Conservation (phyloP, 2,888 invertebrate genomes). For the Lasiommata megera region DNA sequence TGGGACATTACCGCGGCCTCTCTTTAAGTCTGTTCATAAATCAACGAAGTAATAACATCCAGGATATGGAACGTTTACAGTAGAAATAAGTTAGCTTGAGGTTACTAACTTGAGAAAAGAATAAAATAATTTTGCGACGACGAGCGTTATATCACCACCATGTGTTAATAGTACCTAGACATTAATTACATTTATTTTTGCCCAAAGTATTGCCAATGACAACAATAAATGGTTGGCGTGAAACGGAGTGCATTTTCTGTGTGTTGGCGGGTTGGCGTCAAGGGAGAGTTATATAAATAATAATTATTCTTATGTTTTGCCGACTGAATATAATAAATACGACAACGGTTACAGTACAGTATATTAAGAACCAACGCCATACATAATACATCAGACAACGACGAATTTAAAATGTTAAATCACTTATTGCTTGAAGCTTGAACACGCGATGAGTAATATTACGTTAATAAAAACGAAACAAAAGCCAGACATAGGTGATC, state of each 20-base stretch:
- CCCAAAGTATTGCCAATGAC: slow-evolving; percentile 30
- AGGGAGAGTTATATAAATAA: slow-evolving; percentile 2
- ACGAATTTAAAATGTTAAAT: slow-evolving; percentile 10
- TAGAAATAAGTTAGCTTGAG: slow-evolving; percentile 5
- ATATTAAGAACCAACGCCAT: slow-evolving; percentile 7
- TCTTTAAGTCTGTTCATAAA: slow-evolving; percentile 14
- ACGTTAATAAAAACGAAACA: slow-evolving; percentile 17
- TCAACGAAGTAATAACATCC: slow-evolving; percentile 23
- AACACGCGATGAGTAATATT: slow-evolving; percentile 8
- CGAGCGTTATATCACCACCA: slow-evolving; percentile 13
- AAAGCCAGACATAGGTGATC: slow-evolving; percentile 31
- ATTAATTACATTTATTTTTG: slow-evolving; percentile 12
- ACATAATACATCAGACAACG: slow-evolving; percentile 11
- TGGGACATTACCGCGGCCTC: slow-evolving; percentile 30
- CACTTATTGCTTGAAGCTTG: slow-evolving; percentile 7
- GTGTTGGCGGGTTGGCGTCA: slow-evolving; percentile 14
- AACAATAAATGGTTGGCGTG: slow-evolving; percentile 41
- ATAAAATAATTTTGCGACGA: slow-evolving; percentile 2
- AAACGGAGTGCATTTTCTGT: slow-evolving; percentile 35
- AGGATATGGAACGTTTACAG: slow-evolving; percentile 22
- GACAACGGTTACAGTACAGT: not conserved
- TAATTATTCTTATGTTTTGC: slow-evolving; percentile 20
- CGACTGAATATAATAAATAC: not conserved
- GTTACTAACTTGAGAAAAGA: not conserved
- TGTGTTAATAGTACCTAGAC: not conserved